Evolutionary conservation across 2,797 vertebrate genomes (phyloP).

Genomic region (Chiloscyllium punctatum): DNA sequence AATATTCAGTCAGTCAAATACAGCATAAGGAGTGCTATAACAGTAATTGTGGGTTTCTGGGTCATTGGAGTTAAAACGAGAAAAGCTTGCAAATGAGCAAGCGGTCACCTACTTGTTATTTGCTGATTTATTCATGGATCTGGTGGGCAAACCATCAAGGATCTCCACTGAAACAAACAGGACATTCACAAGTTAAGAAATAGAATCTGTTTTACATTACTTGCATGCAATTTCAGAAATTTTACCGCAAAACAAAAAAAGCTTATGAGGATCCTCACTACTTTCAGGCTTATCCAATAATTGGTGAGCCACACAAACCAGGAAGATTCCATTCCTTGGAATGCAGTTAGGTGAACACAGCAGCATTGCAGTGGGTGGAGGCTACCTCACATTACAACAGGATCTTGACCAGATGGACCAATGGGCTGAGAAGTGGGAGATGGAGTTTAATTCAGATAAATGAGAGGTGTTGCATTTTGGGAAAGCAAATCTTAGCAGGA

Average conservation of each 20-base stretch:
- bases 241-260: neutral
- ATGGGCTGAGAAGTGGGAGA: too few relatives aligned
- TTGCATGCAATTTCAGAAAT: neutral
- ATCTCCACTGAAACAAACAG: conserved; percentile 32
- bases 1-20: neutral
- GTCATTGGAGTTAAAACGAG: neutral
- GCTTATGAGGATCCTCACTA: too few relatives aligned
- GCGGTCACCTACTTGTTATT: neutral
- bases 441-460: too few relatives aligned
- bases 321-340: neutral
- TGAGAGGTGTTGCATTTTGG: too few relatives aligned
- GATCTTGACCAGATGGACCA: too few relatives aligned
- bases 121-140: neutral
- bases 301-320: neutral
- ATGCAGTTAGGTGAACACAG: neutral
- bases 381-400: too few relatives aligned
- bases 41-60: neutral
- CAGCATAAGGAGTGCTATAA: neutral
- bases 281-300: neutral
- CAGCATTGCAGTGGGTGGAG: neutral
- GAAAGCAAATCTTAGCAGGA: too few relatives aligned
- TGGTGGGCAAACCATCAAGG: neutral
- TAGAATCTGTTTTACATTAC: neutral
- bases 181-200: neutral
- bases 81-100: neutral